Percentiles rank a stretch among this genome's conserved stretches.
Conservation (phyloP, 2,888 invertebrate genomes). For the Campaea margaritaria region DNA sequence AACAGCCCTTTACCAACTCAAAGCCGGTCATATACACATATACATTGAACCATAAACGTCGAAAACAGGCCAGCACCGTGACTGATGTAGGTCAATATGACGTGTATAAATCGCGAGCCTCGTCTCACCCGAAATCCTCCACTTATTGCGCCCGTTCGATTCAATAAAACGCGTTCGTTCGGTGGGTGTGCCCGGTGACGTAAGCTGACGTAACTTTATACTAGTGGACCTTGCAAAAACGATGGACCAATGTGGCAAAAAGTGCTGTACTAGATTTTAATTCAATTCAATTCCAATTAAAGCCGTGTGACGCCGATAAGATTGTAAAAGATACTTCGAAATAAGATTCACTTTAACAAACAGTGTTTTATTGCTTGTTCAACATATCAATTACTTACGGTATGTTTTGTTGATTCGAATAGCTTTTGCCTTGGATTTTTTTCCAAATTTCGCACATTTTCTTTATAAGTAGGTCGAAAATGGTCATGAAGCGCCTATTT, state of each 20-base stretch:
- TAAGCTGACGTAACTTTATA: conserved; percentile 19
- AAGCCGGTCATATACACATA: conserved; percentile 4
- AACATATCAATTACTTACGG: too few relatives aligned
- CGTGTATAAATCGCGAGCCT: conserved; percentile 35
- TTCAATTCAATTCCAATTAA: neutral
- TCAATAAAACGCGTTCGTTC: conserved; percentile 30
- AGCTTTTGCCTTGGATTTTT: too few relatives aligned
- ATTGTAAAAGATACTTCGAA: too few relatives aligned
- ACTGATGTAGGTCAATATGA: conserved; percentile 43
- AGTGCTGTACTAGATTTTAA: neutral
- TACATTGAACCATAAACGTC: conserved; percentile 21
- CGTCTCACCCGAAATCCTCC: conserved; percentile 40
- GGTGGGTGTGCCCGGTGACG: conserved; percentile 33
- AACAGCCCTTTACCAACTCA: too few relatives aligned
- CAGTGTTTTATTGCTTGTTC: too few relatives aligned
- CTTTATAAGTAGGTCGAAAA: too few relatives aligned
- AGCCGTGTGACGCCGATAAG: too few relatives aligned
- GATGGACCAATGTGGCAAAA: neutral
- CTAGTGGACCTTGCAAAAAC: conserved; percentile 10
- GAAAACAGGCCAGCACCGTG: conserved; percentile 21
- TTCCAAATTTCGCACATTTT: too few relatives aligned
- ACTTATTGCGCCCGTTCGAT: conserved; percentile 35
- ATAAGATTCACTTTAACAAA: too few relatives aligned
- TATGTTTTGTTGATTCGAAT: too few relatives aligned
- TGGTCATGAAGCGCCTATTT: too few relatives aligned